Evolutionary conservation across 2,113 vertebrate genomes (phyloP).

Genomic region (Sporophila hypoxantha): DNA sequence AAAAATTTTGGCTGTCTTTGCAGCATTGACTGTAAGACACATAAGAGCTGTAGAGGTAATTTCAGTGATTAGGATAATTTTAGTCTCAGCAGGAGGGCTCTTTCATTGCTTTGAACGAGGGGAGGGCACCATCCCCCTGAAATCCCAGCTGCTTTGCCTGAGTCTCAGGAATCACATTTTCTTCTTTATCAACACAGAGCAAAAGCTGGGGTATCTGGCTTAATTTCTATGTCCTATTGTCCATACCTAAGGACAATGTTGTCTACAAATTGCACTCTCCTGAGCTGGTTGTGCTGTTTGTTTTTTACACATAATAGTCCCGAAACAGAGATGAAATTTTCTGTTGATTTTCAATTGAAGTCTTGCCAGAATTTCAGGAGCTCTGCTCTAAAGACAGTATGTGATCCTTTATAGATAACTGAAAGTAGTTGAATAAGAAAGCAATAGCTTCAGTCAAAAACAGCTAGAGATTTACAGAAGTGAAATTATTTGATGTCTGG

Average conservation of each 20-base stretch:
- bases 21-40: background rate
- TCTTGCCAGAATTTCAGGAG: background rate
- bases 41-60: background rate
- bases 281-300: background rate
- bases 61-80: conserved; percentile 41
- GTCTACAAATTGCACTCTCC: background rate
- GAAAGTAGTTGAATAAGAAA: background rate
- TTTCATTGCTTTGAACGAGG: background rate
- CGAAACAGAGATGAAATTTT: conserved; percentile 11
- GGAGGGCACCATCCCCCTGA: background rate
- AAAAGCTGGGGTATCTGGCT: background rate
- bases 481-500: background rate
- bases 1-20: background rate
- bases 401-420: background rate
- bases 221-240: conserved; percentile 6
- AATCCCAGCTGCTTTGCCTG: conserved; percentile 28
- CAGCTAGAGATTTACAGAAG: background rate
- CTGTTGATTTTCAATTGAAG: background rate
- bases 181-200: background rate
- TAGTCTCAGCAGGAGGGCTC: conserved; percentile 17
- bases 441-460: background rate
- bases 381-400: background rate
- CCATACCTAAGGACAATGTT: background rate
- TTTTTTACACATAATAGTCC: background rate
- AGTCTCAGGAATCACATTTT: conserved; percentile 6